Percentiles rank a stretch among this genome's conserved stretches.
Conservation (phyloP, 2,797 vertebrate genomes). For the Coendou prehensilis region DNA sequence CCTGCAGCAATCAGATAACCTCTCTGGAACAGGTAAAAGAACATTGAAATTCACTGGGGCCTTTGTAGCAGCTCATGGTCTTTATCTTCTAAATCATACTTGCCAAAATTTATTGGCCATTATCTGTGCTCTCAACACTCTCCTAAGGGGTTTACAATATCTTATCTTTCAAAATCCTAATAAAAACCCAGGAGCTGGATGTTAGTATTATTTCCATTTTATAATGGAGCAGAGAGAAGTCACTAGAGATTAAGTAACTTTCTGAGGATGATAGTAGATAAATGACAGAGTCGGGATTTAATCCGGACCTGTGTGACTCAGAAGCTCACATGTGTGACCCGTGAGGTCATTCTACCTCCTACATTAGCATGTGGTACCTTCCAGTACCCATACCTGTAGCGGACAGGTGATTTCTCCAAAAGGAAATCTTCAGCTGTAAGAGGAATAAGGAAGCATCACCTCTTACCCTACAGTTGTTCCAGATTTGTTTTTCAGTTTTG, state of each 20-base stretch:
- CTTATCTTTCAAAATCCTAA: conserved; percentile 2
- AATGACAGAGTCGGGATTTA: conserved; percentile 27
- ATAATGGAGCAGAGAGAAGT: conserved; percentile 24
- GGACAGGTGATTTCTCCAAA: neutral
- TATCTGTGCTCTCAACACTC: neutral
- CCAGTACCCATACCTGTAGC: neutral
- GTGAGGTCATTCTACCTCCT: neutral
- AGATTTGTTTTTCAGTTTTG: conserved; percentile 1
- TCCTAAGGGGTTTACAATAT: neutral
- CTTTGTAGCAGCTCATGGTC: neutral
- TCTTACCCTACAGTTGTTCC: neutral
- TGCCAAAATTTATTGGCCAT: conserved; percentile 11
- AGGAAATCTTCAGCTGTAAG: neutral
- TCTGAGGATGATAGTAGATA: neutral
- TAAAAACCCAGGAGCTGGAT: neutral
- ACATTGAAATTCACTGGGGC: neutral
- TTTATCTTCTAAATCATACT: conserved; percentile 25
- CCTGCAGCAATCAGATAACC: neutral
- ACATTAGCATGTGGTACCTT: neutral
- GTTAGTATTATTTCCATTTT: neutral
- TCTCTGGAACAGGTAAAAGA: neutral
- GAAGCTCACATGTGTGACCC: neutral
- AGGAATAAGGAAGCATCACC: neutral
- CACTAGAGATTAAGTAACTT: neutral
- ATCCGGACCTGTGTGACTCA: neutral